Evolutionary conservation across 2,797 vertebrate genomes (phyloP), one percentile per base, ranked within the genome.

Genomic region (Halcyon chelicuti): DNA sequence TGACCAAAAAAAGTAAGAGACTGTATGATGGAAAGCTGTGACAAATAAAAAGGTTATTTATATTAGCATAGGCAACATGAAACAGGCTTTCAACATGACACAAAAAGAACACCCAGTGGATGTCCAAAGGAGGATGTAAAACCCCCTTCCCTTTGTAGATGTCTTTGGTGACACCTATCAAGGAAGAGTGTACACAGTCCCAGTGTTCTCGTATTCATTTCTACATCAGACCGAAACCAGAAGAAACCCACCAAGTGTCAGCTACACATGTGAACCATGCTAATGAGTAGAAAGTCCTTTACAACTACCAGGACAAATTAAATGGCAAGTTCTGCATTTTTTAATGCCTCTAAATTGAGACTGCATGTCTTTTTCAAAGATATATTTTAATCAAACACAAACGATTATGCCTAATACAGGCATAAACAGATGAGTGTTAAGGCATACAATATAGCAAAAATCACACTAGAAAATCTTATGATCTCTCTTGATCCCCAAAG

Each of bases 131-230:
- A 54, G 35, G 37, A 0, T 71, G 52, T 25, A 93, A 54, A 78
- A 94, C 37, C 12, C 77, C 82, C 77, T 61, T 85, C 65, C 60
- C 62, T 67, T 73, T 90, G 73, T 8, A 44, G n/a, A 46, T 19
- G 66, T 46, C 54, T 79, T 28, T 58, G 57, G 44, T 66, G 70
- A 91, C 85, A 75, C 25, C 54, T 62, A n/a, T 20, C 39, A 40
- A 1, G 0, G 40, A 78, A 88, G 4, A 1, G 0, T 9, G 8
- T 1, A 74, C 2, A 37, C 25, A 49, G 22, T 28, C 74, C 40
- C 4, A 62, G 25, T 6, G 2, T 22, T 88, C 74, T 29, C 39
- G 16, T 55, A 46, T 77, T 35, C 74, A 81, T 61, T 57, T 83
- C 70, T 49, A 31, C 40, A 76, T 71, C 78, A 78, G 46, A 81